Base-by-base conservation (phyloP, 1,140 invertebrate species). In the Araneus ventricosus region DNA sequence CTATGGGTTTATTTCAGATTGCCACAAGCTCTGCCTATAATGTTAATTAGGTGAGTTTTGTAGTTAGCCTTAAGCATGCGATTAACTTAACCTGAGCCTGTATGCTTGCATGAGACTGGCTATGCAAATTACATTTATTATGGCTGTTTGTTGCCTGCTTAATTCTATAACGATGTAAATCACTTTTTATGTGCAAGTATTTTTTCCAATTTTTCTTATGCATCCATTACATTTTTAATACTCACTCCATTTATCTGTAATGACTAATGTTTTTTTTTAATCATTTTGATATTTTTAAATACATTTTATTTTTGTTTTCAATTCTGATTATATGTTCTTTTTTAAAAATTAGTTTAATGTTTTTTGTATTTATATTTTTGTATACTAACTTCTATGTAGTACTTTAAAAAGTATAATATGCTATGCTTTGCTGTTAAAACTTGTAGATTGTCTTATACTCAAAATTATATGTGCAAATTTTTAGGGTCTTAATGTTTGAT, bases 1-100 rank as follows among this genome's bases (percentile, higher is more conserved):
- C n/a, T 87, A 34, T 87, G 84, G 84, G 84, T 87, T 87, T 45
- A 59, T 87, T 87, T 87, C 84, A 87, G 84, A 87, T 87, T n/a
- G 24, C 41, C 41, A 87, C 84, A 87, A 37, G 84, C 45, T 34
- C 45, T 87, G 84, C 57, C 30, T 59, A 45, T 87, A 87, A 37
- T 87, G 45, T 87, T 30, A 87, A 87, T 61, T 87, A 87, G 84
- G 84, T 87, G 84, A 87, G 84, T 87, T 87, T 61, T 87, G 84
- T 87, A 87, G 84, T 61, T 59, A 61, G 52, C 84, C 45, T 87
- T 87, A 52, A 59, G 84, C 84, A 87, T 87, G 84, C 80, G 20
- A 84, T 45, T 84, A 52, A 84, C 39, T 30, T 84, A n/a, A 45
- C 22, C 45, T 79, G 63, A 75, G 80, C 80, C 37, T 45, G 70